These are phyloP conservation scores for Psittacula echo DNA, from an alignment of 2,797 vertebrate genomes.

Conservation along the genomic window DNA sequence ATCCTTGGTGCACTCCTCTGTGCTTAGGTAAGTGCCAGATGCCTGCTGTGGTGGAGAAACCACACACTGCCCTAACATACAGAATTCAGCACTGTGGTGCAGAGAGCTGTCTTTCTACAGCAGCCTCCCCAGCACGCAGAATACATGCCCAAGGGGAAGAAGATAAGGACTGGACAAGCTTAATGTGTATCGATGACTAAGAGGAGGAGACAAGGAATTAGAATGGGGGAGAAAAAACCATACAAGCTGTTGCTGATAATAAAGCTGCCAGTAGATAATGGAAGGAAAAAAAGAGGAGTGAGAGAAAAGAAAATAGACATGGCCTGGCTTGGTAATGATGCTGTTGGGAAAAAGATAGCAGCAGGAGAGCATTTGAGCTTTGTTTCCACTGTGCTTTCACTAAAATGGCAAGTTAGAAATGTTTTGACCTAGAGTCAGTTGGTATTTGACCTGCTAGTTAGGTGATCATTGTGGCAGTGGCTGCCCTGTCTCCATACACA, in stretches of 20 bases:
- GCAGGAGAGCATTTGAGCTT: background rate
- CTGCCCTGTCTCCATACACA: background rate
- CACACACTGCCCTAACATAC: background rate
- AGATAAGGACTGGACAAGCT: constrained; percentile 23
- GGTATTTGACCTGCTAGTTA: background rate
- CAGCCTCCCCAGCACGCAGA: background rate
- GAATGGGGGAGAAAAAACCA: background rate
- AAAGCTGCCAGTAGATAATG: background rate
- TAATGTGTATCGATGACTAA: background rate
- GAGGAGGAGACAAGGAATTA: background rate
- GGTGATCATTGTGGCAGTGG: background rate
- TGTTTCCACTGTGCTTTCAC: background rate
- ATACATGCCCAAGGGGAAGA: background rate
- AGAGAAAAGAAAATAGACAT: background rate
- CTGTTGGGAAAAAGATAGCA: background rate
- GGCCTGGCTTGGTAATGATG: background rate
- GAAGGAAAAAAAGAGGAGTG: background rate
- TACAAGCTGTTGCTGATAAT: constrained; percentile 10
- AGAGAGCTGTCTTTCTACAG: background rate
- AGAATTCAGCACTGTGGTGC: background rate
- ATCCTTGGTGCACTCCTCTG: background rate
- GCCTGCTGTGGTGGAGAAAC: background rate
- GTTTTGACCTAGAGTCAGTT: background rate
- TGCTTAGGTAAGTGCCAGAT: background rate
- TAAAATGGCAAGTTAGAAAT: background rate